Conservation (phyloP, 2,113 vertebrate species). For the Sceloporus undulatus region DNA sequence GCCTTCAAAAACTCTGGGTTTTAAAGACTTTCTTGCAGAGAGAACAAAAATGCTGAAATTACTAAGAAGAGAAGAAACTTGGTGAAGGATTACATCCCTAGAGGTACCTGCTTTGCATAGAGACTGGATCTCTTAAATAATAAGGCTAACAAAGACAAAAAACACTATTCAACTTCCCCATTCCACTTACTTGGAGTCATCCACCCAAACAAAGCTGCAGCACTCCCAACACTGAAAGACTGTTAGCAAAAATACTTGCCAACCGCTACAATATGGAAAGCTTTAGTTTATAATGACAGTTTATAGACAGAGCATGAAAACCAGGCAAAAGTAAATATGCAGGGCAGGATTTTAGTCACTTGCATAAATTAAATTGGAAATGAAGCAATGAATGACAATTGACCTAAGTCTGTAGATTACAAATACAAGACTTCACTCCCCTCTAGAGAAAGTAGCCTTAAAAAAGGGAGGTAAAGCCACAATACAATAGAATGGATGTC, state of each 20-base stretch:
- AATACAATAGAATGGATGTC: neutral
- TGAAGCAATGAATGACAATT: constrained; percentile 11
- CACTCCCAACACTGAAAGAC: neutral
- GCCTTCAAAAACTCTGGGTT: too few relatives aligned
- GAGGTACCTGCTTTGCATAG: too few relatives aligned
- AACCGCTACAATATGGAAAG: neutral
- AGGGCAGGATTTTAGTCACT: neutral
- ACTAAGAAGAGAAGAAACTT: too few relatives aligned
- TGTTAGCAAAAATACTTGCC: neutral
- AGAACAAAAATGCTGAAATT: too few relatives aligned
- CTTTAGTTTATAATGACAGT: neutral
- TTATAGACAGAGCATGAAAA: neutral
- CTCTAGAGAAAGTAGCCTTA: neutral
- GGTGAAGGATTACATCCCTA: too few relatives aligned
- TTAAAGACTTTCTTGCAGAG: too few relatives aligned
- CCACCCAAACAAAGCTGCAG: too few relatives aligned
- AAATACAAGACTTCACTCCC: neutral
- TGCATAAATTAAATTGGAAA: neutral
- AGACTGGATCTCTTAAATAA: too few relatives aligned
- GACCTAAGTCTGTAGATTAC: neutral
- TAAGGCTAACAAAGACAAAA: too few relatives aligned
- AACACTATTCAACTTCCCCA: too few relatives aligned
- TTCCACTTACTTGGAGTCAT: too few relatives aligned
- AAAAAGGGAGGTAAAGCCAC: too few relatives aligned
- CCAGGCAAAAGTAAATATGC: neutral